Evolutionary conservation across 2,797 vertebrate species (phyloP), one percentile per base, ranked within the genome.

Genomic region (Hoplostethus mediterraneus): DNA sequence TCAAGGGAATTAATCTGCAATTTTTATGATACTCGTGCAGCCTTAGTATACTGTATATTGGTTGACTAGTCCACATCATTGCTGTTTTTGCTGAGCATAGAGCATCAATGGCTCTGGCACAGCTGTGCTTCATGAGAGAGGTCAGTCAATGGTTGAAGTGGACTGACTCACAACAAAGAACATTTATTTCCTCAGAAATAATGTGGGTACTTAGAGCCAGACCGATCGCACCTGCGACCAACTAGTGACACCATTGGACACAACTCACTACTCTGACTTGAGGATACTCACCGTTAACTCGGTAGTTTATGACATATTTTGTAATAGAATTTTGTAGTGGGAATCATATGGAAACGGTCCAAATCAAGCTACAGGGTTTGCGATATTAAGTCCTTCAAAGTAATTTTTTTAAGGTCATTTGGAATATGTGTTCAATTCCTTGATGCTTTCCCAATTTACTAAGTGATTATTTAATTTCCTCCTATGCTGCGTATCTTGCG

Each of bases 391-490:
- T 75, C 67, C 57, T 48, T 51, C 10, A 54, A 80, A 77, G 75
- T 67, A 78, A 67, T 69, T 76, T 64, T 80, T 60, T 75, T 42
- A 79, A 54, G 71, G 72, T 83, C 79, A 84, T 30, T 48, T 47
- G 80, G 73, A 73, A 86, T 57, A 54, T 40, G 54, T 56, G 42
- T 47, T 85, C 74, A 75, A 84, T 83, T 82, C 74, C 52, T 77
- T 48, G n/a, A 80, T 80, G 73, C 72, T 75, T 63, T 63, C 70
- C 75, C 75, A 84, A 60, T 87, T 79, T 79, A 61, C 73, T 63
- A 52, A 71, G 51, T 75, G 48, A 80, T 75, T 58, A 80, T 79
- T 73, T 79, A 52, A 82, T 88, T 84, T 85, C 65, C 63, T 60
- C 49, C 81, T 63, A 78, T 59, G 47, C 9, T 2, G 16, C 30